Base-by-base conservation (phyloP, 2,113 vertebrate genomes). In the rabbit (Oryctolagus cuniculus) region DNA sequence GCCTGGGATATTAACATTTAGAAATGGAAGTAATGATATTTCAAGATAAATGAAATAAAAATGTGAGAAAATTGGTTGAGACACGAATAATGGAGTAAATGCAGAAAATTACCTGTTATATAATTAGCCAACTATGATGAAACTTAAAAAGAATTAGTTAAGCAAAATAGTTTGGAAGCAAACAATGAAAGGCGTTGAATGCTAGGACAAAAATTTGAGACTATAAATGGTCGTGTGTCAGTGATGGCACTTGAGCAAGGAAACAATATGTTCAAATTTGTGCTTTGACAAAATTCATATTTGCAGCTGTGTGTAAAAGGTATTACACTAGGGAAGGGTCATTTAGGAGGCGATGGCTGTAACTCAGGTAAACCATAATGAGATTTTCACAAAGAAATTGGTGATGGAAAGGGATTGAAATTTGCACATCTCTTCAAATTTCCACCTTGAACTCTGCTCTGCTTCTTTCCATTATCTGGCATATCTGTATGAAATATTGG, bases 241-340 rank as follows among this genome's bases (percentile, higher is more conserved):
- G n/a, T 73, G 36, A 88, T 38, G 31, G n/a, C 36, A 91, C 63
- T 94, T 91, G 19, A 87, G 44, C 61, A 83, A 83, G 16, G 4
- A 36, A 90, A 36, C 44, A 21, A 16, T 55, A 51, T 51, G 67
- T 78, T 85, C 88, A 81, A 90, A 91, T 81, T 36, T 85, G 89
- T 90, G 38, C 77, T 95, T 93, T 82, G 13, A 90, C 75, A 87
- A 94, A 72, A 95, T 73, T 95, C 53, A 87, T 77, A 78, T 44
- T 58, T 90, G 67, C 88, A 95, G 85, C 81, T 95, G 91, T 88
- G 73, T 49, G 13, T 51, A 51, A 80, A 55, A 90, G 51, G 63
- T 69, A 34, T 34, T 64, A 31, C 0, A 51, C 93, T 78, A 94
- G 64, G 16, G 64, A 87, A 87, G 22, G 63, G n/a, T 87, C 66